Evolutionary conservation across 2,113 vertebrate genomes (phyloP), one percentile per base, ranked within the genome.

Genomic region (Thymallus thymallus): DNA sequence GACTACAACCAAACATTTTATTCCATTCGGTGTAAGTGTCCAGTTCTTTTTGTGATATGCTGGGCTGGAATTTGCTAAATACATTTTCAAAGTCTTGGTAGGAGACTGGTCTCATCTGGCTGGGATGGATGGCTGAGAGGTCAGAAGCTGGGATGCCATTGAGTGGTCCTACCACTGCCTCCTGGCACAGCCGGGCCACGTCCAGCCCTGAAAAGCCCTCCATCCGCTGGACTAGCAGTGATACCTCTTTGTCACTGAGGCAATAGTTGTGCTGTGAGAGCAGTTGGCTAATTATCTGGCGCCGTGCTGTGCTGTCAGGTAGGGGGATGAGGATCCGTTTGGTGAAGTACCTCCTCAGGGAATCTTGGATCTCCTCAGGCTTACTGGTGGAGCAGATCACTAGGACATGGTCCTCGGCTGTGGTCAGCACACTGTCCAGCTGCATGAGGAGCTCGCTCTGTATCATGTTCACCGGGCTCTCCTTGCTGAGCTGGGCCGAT

Each of bases 41-140:
- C 71, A 98, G 94, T 93, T 99, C 96, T 95, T 98, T 99, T 89
- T 98, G 96, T 90, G 98, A 98, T 96, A 97, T 97, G 94, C 96
- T 99, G 88, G 96, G 96, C 92, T 99, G 97, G 88, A 99, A 97
- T 95, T 99, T 99, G 94, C 98, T 98, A 93, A 99, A 97, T 84
- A 96, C 95, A 91, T 95, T 97, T 93, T 99, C 97, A 94, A 99
- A 98, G 96, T 99, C 98, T 95, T 98, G 97, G 92, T 98, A 99
- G 68, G 98, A 96, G 73, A 99, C 86, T n/a, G 95, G 96, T 89
- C 97, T 96, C 95, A 99, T 94, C 90, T 98, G 98, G 89, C 95
- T 92, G 76, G 98, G 96, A 88, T 98, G 95, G 90, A 98, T 95
- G 89, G 92, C 93, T 76, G 97, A 96, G 87, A 98, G 93, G 89